Evolutionary conservation across 2,113 vertebrate species (phyloP).

Genomic region (Spermophilus dauricus): DNA sequence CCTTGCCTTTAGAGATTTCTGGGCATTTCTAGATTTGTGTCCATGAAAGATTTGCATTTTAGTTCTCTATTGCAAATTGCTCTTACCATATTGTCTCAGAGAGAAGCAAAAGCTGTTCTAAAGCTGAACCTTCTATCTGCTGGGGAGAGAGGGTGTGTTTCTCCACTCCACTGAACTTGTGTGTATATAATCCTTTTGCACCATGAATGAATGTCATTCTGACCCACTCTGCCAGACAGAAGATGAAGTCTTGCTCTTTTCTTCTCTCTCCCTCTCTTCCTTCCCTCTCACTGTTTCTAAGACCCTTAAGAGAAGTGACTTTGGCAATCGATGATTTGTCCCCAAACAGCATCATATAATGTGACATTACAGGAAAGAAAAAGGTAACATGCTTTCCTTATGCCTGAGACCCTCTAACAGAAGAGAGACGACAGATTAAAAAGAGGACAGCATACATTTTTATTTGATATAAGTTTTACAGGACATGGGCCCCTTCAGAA

Average conservation of each 20-base stretch:
- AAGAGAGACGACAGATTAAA: background rate
- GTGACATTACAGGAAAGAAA: background rate
- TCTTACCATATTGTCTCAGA: background rate
- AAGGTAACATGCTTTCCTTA: background rate
- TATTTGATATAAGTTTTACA: background rate
- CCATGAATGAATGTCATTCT: constrained; percentile 59
- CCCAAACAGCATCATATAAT: background rate
- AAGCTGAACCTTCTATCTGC: background rate
- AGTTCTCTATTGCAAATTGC: background rate
- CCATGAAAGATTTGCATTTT: background rate
- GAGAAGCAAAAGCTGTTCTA: background rate
- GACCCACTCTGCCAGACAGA: constrained; percentile 34
- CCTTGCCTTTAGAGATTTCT: background rate
- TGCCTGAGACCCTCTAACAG: background rate
- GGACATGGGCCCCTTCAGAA: background rate
- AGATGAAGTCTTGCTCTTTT: background rate
- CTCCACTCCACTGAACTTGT: constrained; percentile 23
- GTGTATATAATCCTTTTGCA: constrained; percentile 70
- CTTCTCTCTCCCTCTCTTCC: background rate
- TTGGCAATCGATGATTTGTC: background rate
- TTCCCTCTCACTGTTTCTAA: background rate
- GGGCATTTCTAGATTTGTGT: background rate
- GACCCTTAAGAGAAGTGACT: background rate
- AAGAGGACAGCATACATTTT: background rate
- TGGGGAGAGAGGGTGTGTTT: background rate